These are phyloP conservation scores for Tachystola acroxantha DNA, from an alignment of 2,888 invertebrate genomes.

Conservation along the genomic window DNA sequence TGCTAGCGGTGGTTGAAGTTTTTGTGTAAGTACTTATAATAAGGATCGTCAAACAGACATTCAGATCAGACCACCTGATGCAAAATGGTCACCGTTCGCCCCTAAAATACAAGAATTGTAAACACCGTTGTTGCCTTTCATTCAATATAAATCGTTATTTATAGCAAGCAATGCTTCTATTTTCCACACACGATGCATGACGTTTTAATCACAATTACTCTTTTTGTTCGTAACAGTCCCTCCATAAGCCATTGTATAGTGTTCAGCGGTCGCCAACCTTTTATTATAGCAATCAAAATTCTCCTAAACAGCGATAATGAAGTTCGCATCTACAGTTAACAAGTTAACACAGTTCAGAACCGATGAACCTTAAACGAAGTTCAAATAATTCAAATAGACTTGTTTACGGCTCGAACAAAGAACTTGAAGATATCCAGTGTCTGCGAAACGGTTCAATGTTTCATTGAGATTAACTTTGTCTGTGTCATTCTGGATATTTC, in stretches of 20 bases:
- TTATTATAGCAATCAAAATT: slow-evolving; percentile 26
- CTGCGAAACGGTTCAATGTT: neutral
- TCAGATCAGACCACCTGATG: too few relatives aligned
- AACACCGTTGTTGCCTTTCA: too few relatives aligned
- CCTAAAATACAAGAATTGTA: too few relatives aligned
- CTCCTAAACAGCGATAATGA: slow-evolving; percentile 20
- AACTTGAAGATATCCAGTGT: neutral
- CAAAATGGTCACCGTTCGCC: too few relatives aligned
- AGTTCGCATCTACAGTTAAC: slow-evolving; percentile 6
- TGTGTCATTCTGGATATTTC: neutral
- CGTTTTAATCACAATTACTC: neutral
- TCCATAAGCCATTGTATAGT: neutral
- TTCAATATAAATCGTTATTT: too few relatives aligned
- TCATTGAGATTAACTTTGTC: neutral
- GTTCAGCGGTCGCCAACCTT: slow-evolving; percentile 29
- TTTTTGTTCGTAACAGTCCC: neutral
- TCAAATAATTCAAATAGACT: slow-evolving; percentile 6
- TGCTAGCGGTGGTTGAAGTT: too few relatives aligned
- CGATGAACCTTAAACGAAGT: slow-evolving; percentile 4
- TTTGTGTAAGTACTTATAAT: too few relatives aligned
- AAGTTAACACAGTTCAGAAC: slow-evolving; percentile 6
- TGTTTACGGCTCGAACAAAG: slow-evolving; percentile 3
- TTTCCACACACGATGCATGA: too few relatives aligned
- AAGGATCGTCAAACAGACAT: too few relatives aligned
- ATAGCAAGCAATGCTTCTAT: too few relatives aligned